These are phyloP conservation scores for Cheilosia grossa DNA, from an alignment of 2,888 invertebrate species.

Conservation along the genomic window DNA sequence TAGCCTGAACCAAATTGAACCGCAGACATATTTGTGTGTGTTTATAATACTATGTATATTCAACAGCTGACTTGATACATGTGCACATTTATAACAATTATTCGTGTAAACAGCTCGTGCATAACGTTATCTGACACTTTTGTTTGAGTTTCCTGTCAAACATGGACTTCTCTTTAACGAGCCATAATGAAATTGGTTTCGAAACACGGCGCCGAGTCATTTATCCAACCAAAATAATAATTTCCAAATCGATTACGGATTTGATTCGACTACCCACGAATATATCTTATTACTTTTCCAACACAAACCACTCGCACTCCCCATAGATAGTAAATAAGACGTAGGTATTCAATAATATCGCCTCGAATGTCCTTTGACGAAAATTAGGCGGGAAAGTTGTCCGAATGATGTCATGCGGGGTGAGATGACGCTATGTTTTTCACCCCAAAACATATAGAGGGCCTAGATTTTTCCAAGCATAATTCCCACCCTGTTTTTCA, in stretches of 20 bases:
- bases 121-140: constrained; percentile 37
- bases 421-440: constrained; percentile 33
- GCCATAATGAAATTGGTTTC: not conserved
- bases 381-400: constrained; percentile 37
- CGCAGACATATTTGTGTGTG: not conserved
- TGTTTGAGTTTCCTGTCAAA: constrained; percentile 57
- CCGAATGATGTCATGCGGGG: constrained; percentile 60
- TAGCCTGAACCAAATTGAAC: not conserved
- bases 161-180: constrained; percentile 46
- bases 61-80: constrained; percentile 8
- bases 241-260: constrained; percentile 27
- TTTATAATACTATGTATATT: no score
- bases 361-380: constrained; percentile 14
- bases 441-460: not conserved
- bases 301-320: constrained; percentile 21
- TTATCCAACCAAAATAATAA: constrained; percentile 9
- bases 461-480: constrained; percentile 12
- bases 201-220: not conserved
- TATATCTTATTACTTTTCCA: constrained; percentile 26
- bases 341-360: not conserved
- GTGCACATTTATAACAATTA: constrained; percentile 36
- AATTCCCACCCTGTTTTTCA: constrained; percentile 35
- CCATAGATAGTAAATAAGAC: constrained; percentile 25
- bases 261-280: not conserved
- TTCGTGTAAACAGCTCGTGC: constrained; percentile 32